phyloP scores from a whole-genome alignment of 2,888 invertebrate genomes.

The Hedya salicella region DNA sequence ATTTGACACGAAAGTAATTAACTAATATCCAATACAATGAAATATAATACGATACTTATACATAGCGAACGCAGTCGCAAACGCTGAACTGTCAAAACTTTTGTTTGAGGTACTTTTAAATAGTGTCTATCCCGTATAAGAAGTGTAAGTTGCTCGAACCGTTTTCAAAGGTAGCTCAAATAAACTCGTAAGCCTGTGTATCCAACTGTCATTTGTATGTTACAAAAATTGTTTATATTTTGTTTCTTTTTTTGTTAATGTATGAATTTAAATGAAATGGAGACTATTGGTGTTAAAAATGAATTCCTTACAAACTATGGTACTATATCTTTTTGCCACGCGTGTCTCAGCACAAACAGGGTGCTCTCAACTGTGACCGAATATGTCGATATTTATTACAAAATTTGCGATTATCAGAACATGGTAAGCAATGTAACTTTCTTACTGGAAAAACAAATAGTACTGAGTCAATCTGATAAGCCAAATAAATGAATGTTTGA shows the following conservation, averaged over 20 bases:
- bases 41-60: constrained; percentile 9
- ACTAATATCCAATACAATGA: neutral
- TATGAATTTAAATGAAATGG: constrained; percentile 24
- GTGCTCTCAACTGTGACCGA: constrained; percentile 17
- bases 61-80: neutral
- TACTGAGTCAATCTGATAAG: too few relatives aligned
- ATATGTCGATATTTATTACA: constrained; percentile 36
- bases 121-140: neutral
- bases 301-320: constrained; percentile 9
- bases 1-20: constrained; percentile 5
- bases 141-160: neutral
- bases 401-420: constrained; percentile 22
- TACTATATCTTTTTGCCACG: constrained; percentile 23
- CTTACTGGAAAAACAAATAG: neutral
- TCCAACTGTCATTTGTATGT: neutral
- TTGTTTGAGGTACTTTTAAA: neutral
- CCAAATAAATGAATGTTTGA: too few relatives aligned
- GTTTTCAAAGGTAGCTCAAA: neutral
- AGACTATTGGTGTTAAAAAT: constrained; percentile 21
- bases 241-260: neutral
- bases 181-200: neutral
- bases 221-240: neutral
- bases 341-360: constrained; percentile 35
- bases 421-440: constrained; percentile 18
- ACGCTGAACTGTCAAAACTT: neutral